Percentiles rank a stretch among this genome's conserved stretches.
Evolutionary conservation across 2,888 invertebrate genomes (phyloP).

Genomic region (Scaptomyza polygonia): DNA sequence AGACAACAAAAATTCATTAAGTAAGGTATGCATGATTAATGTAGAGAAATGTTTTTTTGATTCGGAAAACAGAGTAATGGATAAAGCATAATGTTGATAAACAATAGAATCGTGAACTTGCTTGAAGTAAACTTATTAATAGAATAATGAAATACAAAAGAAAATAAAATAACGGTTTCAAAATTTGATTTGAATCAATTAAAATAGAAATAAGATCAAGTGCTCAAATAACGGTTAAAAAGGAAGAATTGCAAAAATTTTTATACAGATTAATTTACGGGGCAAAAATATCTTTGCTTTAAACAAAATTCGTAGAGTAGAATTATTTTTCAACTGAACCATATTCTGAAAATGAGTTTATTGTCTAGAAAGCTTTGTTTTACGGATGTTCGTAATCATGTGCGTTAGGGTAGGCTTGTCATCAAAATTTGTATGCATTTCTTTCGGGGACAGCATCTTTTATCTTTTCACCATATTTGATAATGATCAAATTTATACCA

Average conservation of each 20-base stretch:
- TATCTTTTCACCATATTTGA: too few species aligned
- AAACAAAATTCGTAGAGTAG: too few species aligned
- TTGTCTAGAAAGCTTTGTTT: too few species aligned
- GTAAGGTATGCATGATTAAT: conserved; percentile 17
- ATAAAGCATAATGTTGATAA: conserved; percentile 41
- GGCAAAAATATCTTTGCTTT: too few species aligned
- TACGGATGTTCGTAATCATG: too few species aligned
- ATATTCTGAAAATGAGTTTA: too few species aligned
- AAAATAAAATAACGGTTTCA: background rate
- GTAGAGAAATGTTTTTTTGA: conserved; percentile 41
- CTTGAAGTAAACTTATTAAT: background rate
- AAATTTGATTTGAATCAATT: background rate
- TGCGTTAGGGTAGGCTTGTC: too few species aligned
- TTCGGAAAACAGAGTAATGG: conserved; percentile 72
- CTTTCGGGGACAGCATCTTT: too few species aligned
- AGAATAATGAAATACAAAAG: background rate
- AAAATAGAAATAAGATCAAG: background rate
- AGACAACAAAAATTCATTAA: conserved; percentile 43
- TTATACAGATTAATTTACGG: background rate
- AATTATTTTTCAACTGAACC: too few species aligned
- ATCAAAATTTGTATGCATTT: too few species aligned
- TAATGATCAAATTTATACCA: too few species aligned
- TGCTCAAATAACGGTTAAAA: background rate
- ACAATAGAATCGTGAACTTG: background rate
- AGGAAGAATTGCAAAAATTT: background rate